phyloP scores from a whole-genome alignment of 1,140 invertebrate species.

The Eufriesea mexicana region DNA sequence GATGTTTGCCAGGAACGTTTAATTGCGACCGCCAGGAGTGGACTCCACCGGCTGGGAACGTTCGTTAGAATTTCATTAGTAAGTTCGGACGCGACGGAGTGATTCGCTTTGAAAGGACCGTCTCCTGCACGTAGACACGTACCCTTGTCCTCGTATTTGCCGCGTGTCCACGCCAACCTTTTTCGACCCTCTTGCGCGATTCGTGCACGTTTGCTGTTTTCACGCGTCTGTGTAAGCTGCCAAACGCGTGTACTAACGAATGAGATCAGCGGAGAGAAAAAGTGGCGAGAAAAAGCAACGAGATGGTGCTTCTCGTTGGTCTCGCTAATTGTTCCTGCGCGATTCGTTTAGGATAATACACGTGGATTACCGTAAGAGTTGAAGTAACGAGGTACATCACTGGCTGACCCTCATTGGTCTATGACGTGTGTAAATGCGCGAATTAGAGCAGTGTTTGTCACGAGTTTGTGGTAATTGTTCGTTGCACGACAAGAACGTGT shows the following conservation, averaged over 20 bases:
- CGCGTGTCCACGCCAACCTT: not conserved
- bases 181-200: not conserved
- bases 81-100: constrained; percentile 48
- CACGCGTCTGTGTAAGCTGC: not conserved
- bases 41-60: constrained; percentile 49
- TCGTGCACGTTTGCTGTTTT: not conserved
- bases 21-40: constrained; percentile 54
- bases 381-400: too few species aligned
- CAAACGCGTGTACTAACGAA: not conserved
- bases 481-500: too few species aligned
- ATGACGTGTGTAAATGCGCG: too few species aligned
- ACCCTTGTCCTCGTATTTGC: constrained; percentile 10
- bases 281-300: too few species aligned
- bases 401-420: too few species aligned
- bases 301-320: too few species aligned
- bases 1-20: constrained; percentile 58
- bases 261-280: not conserved
- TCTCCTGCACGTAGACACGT: not conserved
- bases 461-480: too few species aligned
- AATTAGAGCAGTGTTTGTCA: too few species aligned
- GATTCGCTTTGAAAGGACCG: constrained; percentile 52
- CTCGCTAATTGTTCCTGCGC: too few species aligned
- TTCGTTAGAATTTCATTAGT: constrained; percentile 74
- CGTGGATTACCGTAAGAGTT: too few species aligned
- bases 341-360: too few species aligned